A percentile compares a stretch with the other conserved stretches of the same genome.
Conservation (phyloP, 2,888 invertebrate genomes). For the Drosophila neoperkinsi region DNA sequence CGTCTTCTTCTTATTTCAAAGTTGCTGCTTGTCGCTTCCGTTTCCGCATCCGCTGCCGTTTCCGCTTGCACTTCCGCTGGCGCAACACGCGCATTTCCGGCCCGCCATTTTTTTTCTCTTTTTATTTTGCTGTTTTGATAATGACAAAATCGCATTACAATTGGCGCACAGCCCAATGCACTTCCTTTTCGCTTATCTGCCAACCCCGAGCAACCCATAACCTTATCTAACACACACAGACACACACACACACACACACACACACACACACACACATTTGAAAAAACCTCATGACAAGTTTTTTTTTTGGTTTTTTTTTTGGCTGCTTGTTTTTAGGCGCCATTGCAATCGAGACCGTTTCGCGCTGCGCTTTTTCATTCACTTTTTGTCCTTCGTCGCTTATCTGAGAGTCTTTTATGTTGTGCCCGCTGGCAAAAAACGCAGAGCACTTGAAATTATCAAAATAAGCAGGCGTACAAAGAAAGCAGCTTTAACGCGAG, state of each 20-base stretch:
- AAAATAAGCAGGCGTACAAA: slow-evolving; percentile 29
- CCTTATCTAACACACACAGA: slow-evolving; percentile 4
- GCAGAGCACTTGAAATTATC: slow-evolving; percentile 64
- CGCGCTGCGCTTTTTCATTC: slow-evolving; percentile 30
- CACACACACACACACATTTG: slow-evolving; percentile 5
- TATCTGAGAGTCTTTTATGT: slow-evolving; percentile 64
- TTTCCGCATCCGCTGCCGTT: slow-evolving; percentile 54
- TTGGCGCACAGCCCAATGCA: slow-evolving; percentile 85
- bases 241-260: neutral
- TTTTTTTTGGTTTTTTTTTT: slow-evolving; percentile 19
- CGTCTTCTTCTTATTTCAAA: slow-evolving; percentile 22
- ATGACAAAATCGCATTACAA: slow-evolving; percentile 83
- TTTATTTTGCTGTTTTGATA: slow-evolving; percentile 44
- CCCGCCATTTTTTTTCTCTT: slow-evolving; percentile 43
- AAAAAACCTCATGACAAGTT: slow-evolving; percentile 23
- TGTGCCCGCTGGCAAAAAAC: slow-evolving; percentile 44
- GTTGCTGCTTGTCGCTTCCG: slow-evolving; percentile 66
- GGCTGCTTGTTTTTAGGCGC: slow-evolving; percentile 39
- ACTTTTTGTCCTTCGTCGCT: slow-evolving; percentile 19
- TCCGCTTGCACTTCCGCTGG: slow-evolving; percentile 58
- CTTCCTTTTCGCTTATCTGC: slow-evolving; percentile 71
- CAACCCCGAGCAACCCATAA: slow-evolving; percentile 13
- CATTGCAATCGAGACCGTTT: slow-evolving; percentile 40
- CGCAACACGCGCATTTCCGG: slow-evolving; percentile 76
- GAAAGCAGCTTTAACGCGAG: neutral